phyloP scores from a whole-genome alignment of 2,113 vertebrate genomes.

The Phaethon lepturus region DNA sequence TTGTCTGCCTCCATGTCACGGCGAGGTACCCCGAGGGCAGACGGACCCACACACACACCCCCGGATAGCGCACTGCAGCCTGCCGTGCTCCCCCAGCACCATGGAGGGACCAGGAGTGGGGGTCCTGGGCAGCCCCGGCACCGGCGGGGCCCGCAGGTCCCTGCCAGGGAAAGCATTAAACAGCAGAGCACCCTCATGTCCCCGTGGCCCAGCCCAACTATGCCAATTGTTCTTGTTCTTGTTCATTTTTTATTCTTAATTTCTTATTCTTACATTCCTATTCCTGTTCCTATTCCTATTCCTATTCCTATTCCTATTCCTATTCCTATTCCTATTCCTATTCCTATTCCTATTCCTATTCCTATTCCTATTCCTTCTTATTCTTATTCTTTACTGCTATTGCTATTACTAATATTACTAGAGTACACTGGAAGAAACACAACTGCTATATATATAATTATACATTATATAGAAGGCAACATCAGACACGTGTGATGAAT shows the following conservation, averaged over 20 bases:
- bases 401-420: not conserved
- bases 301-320: not conserved
- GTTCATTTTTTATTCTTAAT: too few relatives aligned
- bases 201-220: not conserved
- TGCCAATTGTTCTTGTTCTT: not conserved
- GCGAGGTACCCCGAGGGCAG: not conserved
- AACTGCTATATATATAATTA: too few relatives aligned
- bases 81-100: not conserved
- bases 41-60: too few relatives aligned
- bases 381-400: not conserved
- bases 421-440: not conserved
- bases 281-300: not conserved
- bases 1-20: slow-evolving; percentile 17
- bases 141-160: accelerated
- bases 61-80: accelerated
- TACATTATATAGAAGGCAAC: not conserved
- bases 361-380: not conserved
- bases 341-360: too few relatives aligned
- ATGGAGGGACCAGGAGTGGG: not conserved
- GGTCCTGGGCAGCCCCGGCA: not conserved
- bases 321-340: not conserved
- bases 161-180: not conserved
- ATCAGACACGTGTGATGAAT: not conserved
- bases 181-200: not conserved
- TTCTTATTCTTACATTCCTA: not conserved